Evolutionary conservation across 2,113 vertebrate genomes (phyloP), one percentile per base, ranked within the genome.

Genomic region (Ceyx margarethae): DNA sequence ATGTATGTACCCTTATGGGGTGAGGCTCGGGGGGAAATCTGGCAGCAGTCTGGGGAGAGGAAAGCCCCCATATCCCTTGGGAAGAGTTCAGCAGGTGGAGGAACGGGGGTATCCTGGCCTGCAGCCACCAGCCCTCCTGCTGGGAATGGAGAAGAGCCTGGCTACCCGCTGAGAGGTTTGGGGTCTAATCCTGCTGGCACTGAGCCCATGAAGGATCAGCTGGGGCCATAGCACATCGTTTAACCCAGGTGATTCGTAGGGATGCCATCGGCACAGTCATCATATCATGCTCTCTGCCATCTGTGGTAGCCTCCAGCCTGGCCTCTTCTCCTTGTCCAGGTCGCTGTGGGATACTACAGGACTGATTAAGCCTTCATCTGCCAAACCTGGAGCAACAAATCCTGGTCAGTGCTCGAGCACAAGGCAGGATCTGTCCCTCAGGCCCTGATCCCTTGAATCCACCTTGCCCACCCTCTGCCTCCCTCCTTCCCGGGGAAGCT

Each of bases 261-360:
- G 9, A 54, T 11, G 3, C 37, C 19, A 31, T 40, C 21, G 18
- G 8, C 0, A 0, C 5, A 6, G 51, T 4, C n/a, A 54, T 75
- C 28, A 20, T 0, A 54, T 75, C 25, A 20, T 0, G 0, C 11
- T 46, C 37, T 21, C 43, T 40, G 20, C 26, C n/a, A 13, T 29
- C 62, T 62, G 25, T 5, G 15, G 29, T 71, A 43, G 16, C 43
- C 56, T 83, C 60, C 37, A 68, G 62, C 35, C 28, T 74, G 28
- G 12, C 17, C 43, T 13, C 14, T 74, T 58, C 64, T 72, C 26
- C 67, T 86, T 3, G 4, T 7, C 4, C 42, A 61, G 15, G 31
- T 10, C 45, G 6, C 25, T 2, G 5, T 19, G 18, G 75, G 48
- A 60, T 1, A 5, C 28, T 17, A 48, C 16, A 73, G 28, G 43